These are phyloP conservation scores for Hesperophylax magnus DNA, from an alignment of 1,140 invertebrate genomes.

Conservation along the genomic window DNA sequence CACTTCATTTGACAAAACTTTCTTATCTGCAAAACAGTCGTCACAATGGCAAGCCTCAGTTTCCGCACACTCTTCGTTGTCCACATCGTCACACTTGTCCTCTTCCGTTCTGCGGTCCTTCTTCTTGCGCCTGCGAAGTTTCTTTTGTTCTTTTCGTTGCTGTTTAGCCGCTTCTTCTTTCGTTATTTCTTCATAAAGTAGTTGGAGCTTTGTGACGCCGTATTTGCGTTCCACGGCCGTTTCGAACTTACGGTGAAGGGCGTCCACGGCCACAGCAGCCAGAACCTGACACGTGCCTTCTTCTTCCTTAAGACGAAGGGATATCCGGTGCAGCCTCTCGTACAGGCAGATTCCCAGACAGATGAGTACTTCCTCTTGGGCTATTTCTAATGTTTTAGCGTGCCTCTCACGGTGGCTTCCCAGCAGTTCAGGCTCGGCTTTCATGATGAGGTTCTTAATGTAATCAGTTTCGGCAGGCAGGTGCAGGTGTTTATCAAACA, in stretches of 20 bases:
- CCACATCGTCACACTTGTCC: slow-evolving; percentile 59
- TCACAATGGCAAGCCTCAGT: slow-evolving; percentile 47
- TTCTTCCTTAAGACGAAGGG: slow-evolving; percentile 88
- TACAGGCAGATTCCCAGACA: slow-evolving; percentile 94
- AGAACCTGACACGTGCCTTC: slow-evolving; percentile 93
- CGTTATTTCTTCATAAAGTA: slow-evolving; percentile 85
- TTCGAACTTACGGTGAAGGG: slow-evolving; percentile 90
- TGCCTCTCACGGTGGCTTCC: slow-evolving; percentile 89
- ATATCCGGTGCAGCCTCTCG: slow-evolving; percentile 88
- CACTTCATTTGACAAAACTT: slow-evolving; percentile 40
- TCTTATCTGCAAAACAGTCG: slow-evolving; percentile 42
- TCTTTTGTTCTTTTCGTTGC: slow-evolving; percentile 88
- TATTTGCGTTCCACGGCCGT: slow-evolving; percentile 90
- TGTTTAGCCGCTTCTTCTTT: slow-evolving; percentile 88
- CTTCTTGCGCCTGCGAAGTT: slow-evolving; percentile 90
- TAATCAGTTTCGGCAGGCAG: slow-evolving; percentile 89
- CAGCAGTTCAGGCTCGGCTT: slow-evolving; percentile 91
- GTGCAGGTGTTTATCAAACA: slow-evolving; percentile 89
- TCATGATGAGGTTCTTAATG: slow-evolving; percentile 86
- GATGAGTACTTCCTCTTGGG: slow-evolving; percentile 95
- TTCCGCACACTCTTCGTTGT: slow-evolving; percentile 47
- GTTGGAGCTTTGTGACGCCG: slow-evolving; percentile 88
- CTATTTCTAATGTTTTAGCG: slow-evolving; percentile 94
- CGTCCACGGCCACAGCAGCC: slow-evolving; percentile 89
- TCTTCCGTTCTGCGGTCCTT: slow-evolving; percentile 68